Percentiles rank a stretch among this genome's conserved stretches.
These are phyloP conservation scores for Drymodes brunneopygia DNA, from an alignment of 2,113 vertebrate species.

Conservation along the genomic window DNA sequence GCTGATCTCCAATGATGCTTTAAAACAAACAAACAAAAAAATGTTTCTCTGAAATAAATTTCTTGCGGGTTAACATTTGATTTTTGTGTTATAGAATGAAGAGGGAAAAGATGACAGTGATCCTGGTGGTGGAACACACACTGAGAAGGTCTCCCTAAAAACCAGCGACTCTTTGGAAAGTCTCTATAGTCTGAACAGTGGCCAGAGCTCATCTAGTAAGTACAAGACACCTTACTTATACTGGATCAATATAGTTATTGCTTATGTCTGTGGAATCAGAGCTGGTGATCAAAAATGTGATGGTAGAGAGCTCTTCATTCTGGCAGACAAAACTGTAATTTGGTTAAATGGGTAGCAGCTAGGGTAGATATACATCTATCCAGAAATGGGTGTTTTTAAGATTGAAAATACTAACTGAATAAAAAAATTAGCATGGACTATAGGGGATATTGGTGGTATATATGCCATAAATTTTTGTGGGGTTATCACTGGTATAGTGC, in stretches of 20 bases:
- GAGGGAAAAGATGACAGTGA: conserved; percentile 65
- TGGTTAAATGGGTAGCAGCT: not conserved
- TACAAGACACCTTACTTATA: not conserved
- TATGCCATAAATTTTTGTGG: not conserved
- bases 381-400: not conserved
- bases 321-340: not conserved
- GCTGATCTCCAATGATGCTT: not conserved
- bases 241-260: not conserved
- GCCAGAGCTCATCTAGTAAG: conserved; percentile 92
- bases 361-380: not conserved
- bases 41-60: not conserved
- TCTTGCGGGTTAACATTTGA: not conserved
- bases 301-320: not conserved
- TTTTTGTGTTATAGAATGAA: conserved; percentile 70
- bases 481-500: not conserved
- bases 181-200: conserved; percentile 84
- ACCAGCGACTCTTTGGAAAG: conserved; percentile 86
- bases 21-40: not conserved
- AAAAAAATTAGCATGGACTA: not conserved
- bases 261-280: not conserved
- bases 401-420: not conserved
- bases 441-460: not conserved
- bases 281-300: not conserved
- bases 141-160: conserved; percentile 67
- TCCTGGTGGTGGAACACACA: conserved; percentile 45